These are phyloP conservation scores for Cheilinus undulatus DNA, from an alignment of 2,113 vertebrate genomes.

Conservation along the genomic window DNA sequence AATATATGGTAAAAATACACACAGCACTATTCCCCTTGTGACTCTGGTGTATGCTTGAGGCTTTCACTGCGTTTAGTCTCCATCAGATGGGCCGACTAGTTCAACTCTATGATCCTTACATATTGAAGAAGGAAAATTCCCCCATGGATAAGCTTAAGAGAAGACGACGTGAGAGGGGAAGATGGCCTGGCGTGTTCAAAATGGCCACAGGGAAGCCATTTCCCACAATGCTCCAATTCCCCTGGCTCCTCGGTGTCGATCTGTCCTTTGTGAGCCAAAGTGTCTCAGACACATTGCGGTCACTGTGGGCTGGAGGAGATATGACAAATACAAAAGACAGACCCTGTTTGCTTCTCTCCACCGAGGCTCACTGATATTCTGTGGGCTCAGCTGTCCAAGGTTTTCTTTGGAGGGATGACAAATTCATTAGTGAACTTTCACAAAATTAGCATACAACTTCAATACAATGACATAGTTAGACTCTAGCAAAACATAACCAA, in stretches of 20 bases:
- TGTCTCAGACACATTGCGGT: slow-evolving; percentile 78
- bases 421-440: slow-evolving; percentile 28
- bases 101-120: slow-evolving; percentile 50
- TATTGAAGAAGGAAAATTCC: slow-evolving; percentile 20
- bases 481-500: slow-evolving; percentile 17
- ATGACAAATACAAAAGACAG: slow-evolving; percentile 71
- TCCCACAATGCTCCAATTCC: slow-evolving; percentile 66
- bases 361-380: slow-evolving; percentile 48
- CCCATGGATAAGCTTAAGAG: slow-evolving; percentile 62
- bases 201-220: slow-evolving; percentile 70
- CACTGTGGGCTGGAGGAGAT: slow-evolving; percentile 74
- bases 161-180: slow-evolving; percentile 37
- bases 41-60: slow-evolving; percentile 1
- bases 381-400: slow-evolving; percentile 34
- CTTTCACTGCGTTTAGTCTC: slow-evolving; percentile 39
- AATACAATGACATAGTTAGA: neutral
- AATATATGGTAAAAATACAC: neutral
- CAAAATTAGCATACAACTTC: slow-evolving; percentile 20
- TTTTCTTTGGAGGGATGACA: slow-evolving; percentile 34
- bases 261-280: slow-evolving; percentile 77
- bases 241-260: slow-evolving; percentile 64
- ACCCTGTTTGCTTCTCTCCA: slow-evolving; percentile 46
- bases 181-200: slow-evolving; percentile 63
- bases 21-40: neutral
- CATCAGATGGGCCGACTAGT: slow-evolving; percentile 39